These are phyloP conservation scores for Cyprinodon brontotheroides DNA, from an alignment of 2,113 vertebrate genomes.

Conservation along the genomic window DNA sequence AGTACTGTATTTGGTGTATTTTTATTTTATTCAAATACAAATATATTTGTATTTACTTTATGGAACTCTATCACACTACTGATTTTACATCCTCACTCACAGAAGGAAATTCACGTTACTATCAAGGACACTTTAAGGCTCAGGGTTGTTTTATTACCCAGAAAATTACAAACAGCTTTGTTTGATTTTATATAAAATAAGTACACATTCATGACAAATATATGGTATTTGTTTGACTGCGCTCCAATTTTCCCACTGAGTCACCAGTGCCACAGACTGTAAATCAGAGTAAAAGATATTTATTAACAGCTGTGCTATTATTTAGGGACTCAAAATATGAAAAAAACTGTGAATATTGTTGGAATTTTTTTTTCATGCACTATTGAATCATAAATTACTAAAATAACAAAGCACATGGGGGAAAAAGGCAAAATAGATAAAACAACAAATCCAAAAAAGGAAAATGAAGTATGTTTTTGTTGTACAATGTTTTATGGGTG, in stretches of 20 bases:
- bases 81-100: conserved; percentile 41
- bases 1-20: conserved; percentile 67
- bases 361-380: conserved; percentile 53
- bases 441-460: conserved; percentile 56
- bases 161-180: conserved; percentile 12
- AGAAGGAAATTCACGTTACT: conserved; percentile 13
- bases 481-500: conserved; percentile 73
- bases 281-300: conserved; percentile 71
- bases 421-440: conserved; percentile 56
- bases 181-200: conserved; percentile 2
- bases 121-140: conserved; percentile 12
- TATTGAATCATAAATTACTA: conserved; percentile 49
- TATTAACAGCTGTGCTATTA: conserved; percentile 62
- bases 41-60: conserved; percentile 51
- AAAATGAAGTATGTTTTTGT: conserved; percentile 77
- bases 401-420: conserved; percentile 27
- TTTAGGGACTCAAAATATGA: conserved; percentile 56
- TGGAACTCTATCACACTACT: conserved; percentile 69
- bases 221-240: conserved; percentile 60
- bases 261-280: conserved; percentile 47
- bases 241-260: conserved; percentile 18
- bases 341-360: conserved; percentile 76
- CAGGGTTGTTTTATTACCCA: conserved; percentile 33
- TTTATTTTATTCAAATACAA: conserved; percentile 22
- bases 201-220: conserved; percentile 9